Percentiles rank a stretch among this genome's conserved stretches.
Evolutionary conservation across 2,888 invertebrate genomes (phyloP).

Genomic region (Imbricaverruca yamaguchii): DNA sequence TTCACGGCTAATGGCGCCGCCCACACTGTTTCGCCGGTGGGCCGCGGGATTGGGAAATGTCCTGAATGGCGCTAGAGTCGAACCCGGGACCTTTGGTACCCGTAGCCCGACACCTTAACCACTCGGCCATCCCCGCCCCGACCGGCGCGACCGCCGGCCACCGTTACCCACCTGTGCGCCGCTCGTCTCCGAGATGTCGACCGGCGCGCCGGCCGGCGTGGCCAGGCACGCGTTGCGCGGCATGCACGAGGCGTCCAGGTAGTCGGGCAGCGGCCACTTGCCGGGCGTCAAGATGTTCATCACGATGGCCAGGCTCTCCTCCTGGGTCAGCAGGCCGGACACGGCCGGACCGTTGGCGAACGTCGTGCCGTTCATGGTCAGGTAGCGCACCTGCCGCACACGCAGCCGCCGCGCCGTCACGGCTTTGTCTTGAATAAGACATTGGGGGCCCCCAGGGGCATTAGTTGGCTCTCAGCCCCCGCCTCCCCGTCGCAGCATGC

Average conservation of each 20-base stretch:
- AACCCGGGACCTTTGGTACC: no score
- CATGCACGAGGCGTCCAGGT: slow-evolving; percentile 40
- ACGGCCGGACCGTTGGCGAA: slow-evolving; percentile 75
- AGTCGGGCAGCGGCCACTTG: slow-evolving; percentile 32
- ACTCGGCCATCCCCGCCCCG: no score
- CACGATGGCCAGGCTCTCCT: slow-evolving; percentile 69
- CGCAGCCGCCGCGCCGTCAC: neutral
- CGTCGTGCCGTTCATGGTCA: slow-evolving; percentile 69
- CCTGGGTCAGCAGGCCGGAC: slow-evolving; percentile 60
- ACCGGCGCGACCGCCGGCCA: no score
- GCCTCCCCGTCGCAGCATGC: no score
- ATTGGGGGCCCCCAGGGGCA: neutral
- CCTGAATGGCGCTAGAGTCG: no score
- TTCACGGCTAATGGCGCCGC: no score
- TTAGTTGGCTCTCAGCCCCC: no score
- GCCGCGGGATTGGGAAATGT: no score
- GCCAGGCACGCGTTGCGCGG: slow-evolving; percentile 42
- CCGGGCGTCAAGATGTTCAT: slow-evolving; percentile 71
- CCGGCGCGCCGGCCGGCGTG: slow-evolving; percentile 2
- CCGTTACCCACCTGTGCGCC: slow-evolving; percentile 23
- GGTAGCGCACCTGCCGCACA: slow-evolving; percentile 52
- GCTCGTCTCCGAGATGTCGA: neutral
- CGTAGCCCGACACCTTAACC: no score
- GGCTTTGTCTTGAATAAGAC: no score
- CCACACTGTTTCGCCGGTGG: no score